Base-by-base conservation (phyloP, 2,888 invertebrate species). In the Synergus itoensis region DNA sequence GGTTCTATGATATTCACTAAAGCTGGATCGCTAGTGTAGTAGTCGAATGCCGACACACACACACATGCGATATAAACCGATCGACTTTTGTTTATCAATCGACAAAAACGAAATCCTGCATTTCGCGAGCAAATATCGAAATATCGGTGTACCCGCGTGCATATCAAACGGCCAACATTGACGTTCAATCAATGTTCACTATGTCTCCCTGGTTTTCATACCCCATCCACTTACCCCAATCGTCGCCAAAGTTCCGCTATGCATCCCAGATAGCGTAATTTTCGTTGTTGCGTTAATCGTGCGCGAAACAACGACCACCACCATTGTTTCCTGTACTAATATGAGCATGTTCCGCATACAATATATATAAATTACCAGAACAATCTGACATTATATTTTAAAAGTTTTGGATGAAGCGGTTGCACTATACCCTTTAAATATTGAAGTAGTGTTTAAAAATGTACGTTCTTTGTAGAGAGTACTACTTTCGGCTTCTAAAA, bases 261-360 rank as follows among this genome's bases (percentile, higher is more conserved):
- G 77, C 78, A 60, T 41, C 79, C 21, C 48, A 69, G n/a, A 69
- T 53, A 73, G 73, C 80, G 80, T 80, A 83, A 84, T 84, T 84
- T 86, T 86, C 84, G 82, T 82, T 82, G 82, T 84, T 84, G 79
- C 82, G 81, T 85, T 85, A 83, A 86, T 82, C 80, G 78, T 45
- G 78, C 64, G 81, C 82, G 82, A 86, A 84, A 85, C 85, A 80
- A 80, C 79, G 79, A 53, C 53, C 14, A n/a, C 53, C 48, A 36
- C 73, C 36, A 73, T 48, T 53, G 53, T n/a, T n/a, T n/a, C 53
- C n/a, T 16, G n/a, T n/a, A 53, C n/a, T n/a, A 53, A 53, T 53
- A 8, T n/a, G 53, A 53, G n/a, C n/a, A 53, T 48, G 53, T 1
- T n/a, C n/a, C 1, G 53, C n/a, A n/a, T n/a, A 8, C 53, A 8